A percentile compares a stretch with the other conserved stretches of the same genome.
These are phyloP conservation scores for Atlantisia rogersi DNA, from an alignment of 2,113 vertebrate genomes.

Conservation along the genomic window DNA sequence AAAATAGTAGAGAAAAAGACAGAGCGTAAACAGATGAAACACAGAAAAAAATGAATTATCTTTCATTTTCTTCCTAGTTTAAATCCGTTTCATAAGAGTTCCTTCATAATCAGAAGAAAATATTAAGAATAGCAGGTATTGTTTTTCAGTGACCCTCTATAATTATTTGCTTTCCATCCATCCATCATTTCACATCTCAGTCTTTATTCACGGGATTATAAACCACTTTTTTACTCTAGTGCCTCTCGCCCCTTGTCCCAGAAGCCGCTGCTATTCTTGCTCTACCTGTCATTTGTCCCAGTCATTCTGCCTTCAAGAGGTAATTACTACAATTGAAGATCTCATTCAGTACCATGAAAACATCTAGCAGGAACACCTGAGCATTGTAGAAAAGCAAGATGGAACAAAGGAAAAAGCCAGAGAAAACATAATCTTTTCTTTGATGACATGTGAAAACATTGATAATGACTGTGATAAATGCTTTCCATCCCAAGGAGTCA, in stretches of 20 bases:
- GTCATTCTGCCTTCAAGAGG: background rate
- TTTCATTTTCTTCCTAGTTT: background rate
- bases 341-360: background rate
- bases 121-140: background rate
- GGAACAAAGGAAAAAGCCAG: background rate
- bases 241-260: fast-evolving
- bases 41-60: background rate
- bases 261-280: background rate
- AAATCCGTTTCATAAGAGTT: background rate
- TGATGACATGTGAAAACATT: background rate
- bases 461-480: background rate
- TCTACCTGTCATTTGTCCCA: background rate
- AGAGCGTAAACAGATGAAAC: background rate
- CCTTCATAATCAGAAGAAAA: background rate
- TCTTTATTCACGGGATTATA: background rate
- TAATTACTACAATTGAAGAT: background rate
- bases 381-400: background rate
- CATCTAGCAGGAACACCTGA: background rate
- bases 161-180: background rate
- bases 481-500: background rate
- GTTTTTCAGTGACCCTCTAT: background rate
- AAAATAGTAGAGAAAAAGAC: background rate
- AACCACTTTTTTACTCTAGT: background rate
- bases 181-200: fast-evolving
- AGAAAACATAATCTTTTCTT: background rate